A percentile compares a stretch with the other conserved stretches of the same genome.
These are phyloP conservation scores for Frieseomelitta varia DNA, from an alignment of 1,140 invertebrate species.

Conservation along the genomic window DNA sequence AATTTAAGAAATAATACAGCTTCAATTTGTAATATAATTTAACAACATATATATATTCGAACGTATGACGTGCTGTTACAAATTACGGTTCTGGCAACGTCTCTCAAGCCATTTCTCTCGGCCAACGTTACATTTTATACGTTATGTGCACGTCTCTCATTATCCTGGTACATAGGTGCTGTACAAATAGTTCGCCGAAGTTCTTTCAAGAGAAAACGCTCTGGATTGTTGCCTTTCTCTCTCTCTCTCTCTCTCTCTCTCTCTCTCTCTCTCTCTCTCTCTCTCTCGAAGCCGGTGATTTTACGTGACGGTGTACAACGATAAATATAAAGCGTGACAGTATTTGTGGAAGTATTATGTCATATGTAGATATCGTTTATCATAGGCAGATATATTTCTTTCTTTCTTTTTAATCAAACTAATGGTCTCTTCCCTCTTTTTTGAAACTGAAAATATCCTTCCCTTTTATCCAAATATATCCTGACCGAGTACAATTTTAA, in stretches of 20 bases:
- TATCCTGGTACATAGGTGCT: background rate
- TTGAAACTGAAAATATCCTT: background rate
- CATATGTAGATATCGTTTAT: background rate
- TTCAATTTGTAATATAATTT: too few species aligned
- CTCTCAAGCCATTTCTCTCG: conserved; percentile 21
- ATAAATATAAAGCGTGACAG: background rate
- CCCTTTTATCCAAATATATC: too few species aligned
- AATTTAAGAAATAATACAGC: too few species aligned
- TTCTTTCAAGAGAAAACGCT: background rate
- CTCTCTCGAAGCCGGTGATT: background rate
- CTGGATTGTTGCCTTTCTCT: background rate
- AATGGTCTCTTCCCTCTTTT: too few species aligned
- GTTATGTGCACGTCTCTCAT: background rate
- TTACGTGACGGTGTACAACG: background rate
- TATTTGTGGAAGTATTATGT: background rate
- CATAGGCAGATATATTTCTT: background rate
- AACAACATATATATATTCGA: too few species aligned
- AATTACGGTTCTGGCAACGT: conserved; percentile 24
- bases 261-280: background rate
- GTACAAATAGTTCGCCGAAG: background rate
- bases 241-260: background rate
- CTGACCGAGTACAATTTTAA: too few species aligned
- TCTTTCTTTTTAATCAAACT: background rate
- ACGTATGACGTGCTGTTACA: conserved; percentile 21
- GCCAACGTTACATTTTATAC: conserved; percentile 10